Base-by-base conservation (phyloP, 1,140 invertebrate genomes). In the Galendromus occidentalis region DNA sequence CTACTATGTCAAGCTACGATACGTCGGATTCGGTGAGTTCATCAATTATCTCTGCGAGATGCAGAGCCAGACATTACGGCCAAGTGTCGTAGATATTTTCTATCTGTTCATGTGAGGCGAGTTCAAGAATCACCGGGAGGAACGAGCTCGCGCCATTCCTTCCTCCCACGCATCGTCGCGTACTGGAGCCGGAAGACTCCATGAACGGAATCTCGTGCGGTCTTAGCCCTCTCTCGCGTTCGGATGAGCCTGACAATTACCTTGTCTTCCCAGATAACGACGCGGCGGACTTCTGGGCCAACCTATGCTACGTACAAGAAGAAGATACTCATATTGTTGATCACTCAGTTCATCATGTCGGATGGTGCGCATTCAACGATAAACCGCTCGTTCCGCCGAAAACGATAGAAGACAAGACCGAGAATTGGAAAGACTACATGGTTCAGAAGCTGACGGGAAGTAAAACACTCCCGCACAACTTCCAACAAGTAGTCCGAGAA, bases 341-440 rank as follows among this genome's bases (percentile, higher is more conserved):
- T 59, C 51, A 59, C 33, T 59, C 51, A 20, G 87, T 97, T 28
- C 90, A 96, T 77, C 88, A 88, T 29, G 90, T 97, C 44, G 91
- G 91, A 18, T 96, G 92, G 92, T 95, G 91, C 79, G 92, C 92
- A 1, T 90, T 87, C 0, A 83, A 91, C 69, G 91, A 91, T 20
- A 93, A 93, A 76, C 89, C 90, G 7, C 77, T 96, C 0, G 93
- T 94, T 73, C 91, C 91, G 65, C 92, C 92, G 17, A 85, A 85
- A 75, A 76, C 73, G 42, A 78, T 80, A 70, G 86, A 91, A 75
- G 83, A 88, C 72, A 94, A 94, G 77, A 90, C 91, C 76, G 83
- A 82, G 71, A 91, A 96, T 77, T 96, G 92, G 92, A 92, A 94
- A 75, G 88, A 88, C 72, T 95, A 93, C 75, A 76, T 96, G 30